Percentiles rank a stretch among this genome's conserved stretches.
Evolutionary conservation across 2,797 vertebrate species (phyloP).

Genomic region (Sebastes oblongus): DNA sequence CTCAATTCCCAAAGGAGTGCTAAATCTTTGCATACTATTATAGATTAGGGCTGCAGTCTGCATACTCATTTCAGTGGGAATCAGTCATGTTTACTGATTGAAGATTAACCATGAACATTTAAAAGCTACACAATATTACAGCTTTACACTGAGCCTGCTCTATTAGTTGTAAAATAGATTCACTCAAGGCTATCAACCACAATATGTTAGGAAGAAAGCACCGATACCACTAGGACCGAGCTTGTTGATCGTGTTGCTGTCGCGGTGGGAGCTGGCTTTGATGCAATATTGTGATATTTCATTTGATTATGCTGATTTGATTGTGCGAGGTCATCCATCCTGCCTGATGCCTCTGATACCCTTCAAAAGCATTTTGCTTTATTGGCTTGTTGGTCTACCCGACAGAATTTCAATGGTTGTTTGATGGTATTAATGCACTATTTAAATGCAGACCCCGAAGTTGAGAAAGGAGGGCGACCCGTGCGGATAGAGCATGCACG

Average conservation of each 20-base stretch:
- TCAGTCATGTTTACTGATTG: slow-evolving; percentile 29
- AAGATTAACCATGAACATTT: slow-evolving; percentile 28
- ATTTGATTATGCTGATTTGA: slow-evolving; percentile 92
- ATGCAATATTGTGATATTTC: slow-evolving; percentile 91
- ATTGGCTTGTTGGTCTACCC: slow-evolving; percentile 86
- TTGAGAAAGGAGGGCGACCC: background rate
- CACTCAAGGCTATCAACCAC: slow-evolving; percentile 18
- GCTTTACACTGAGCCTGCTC: slow-evolving; percentile 12
- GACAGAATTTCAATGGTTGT: slow-evolving; percentile 91
- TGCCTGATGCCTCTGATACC: slow-evolving; percentile 84
- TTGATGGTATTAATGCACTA: slow-evolving; percentile 90
- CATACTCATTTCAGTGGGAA: slow-evolving; percentile 12
- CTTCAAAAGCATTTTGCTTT: slow-evolving; percentile 91
- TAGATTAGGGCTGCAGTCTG: slow-evolving; percentile 24
- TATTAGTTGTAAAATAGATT: slow-evolving; percentile 25
- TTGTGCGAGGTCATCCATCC: slow-evolving; percentile 89
- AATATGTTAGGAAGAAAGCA: slow-evolving; percentile 19
- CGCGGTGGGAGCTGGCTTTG: slow-evolving; percentile 85
- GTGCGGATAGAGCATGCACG: slow-evolving; percentile 37
- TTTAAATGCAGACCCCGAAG: slow-evolving; percentile 70
- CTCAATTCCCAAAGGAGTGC: slow-evolving; percentile 19
- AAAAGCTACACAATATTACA: slow-evolving; percentile 16
- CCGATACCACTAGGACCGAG: slow-evolving; percentile 77
- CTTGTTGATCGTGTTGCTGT: slow-evolving; percentile 85
- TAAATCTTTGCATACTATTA: slow-evolving; percentile 14